phyloP scores from a whole-genome alignment of 2,113 vertebrate genomes.

The Bufo bufo region DNA sequence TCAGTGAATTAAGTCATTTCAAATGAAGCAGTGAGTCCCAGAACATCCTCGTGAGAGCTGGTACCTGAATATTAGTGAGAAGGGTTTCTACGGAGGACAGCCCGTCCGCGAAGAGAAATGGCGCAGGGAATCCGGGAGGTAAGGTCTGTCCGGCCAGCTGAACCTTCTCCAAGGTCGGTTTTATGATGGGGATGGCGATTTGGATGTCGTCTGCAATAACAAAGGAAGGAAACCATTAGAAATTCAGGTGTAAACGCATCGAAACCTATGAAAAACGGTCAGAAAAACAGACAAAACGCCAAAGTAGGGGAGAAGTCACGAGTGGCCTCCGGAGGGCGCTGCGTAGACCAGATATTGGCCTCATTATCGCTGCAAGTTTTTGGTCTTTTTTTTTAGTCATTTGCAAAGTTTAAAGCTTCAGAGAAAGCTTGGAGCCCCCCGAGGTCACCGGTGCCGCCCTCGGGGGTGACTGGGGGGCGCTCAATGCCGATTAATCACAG shows the following conservation, averaged over 20 bases:
- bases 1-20: too few relatives aligned
- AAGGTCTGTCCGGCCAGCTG: slow-evolving; percentile 81
- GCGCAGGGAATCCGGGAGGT: slow-evolving; percentile 85
- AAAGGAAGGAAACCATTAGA: slow-evolving; percentile 51
- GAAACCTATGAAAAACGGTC: not conserved
- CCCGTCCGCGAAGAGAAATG: slow-evolving; percentile 90
- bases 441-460: not conserved
- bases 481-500: not conserved
- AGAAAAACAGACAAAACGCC: slow-evolving; percentile 17
- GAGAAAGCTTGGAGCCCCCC: not conserved
- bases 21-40: too few relatives aligned
- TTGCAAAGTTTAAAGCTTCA: not conserved
- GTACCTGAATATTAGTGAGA: slow-evolving; percentile 96
- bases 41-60: too few relatives aligned
- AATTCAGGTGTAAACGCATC: slow-evolving; percentile 28
- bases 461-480: too few relatives aligned
- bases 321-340: not conserved
- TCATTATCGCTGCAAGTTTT: not conserved
- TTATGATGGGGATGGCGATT: slow-evolving; percentile 84
- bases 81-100: slow-evolving; percentile 93
- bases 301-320: not conserved
- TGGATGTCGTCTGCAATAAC: slow-evolving; percentile 80
- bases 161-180: slow-evolving; percentile 84
- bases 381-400: not conserved
- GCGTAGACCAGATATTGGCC: too few relatives aligned